Evolutionary conservation across 1,140 invertebrate genomes (phyloP).

Genomic region (Drosophila bocqueti): DNA sequence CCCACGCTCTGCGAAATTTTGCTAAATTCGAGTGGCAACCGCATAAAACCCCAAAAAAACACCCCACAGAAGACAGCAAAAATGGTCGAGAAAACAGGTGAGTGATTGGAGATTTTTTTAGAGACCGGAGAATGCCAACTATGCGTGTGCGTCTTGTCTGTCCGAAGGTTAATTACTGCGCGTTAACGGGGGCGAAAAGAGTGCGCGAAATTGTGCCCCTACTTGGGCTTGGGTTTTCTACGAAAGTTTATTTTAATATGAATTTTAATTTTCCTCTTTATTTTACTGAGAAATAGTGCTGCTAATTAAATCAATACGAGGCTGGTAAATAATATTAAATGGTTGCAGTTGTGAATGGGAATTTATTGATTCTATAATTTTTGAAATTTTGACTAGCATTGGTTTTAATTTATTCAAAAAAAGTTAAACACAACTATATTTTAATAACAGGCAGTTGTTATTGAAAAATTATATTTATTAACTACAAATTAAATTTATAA

Average conservation of each 20-base stretch:
- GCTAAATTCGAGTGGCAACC: constrained; percentile 63
- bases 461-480: not conserved
- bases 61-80: constrained; percentile 47
- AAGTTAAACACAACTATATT: no score
- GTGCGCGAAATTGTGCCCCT: constrained; percentile 31
- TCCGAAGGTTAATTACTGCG: constrained; percentile 55
- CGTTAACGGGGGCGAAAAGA: constrained; percentile 27
- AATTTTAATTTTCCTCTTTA: not conserved
- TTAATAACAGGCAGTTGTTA: not conserved
- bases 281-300: not conserved
- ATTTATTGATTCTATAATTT: no score
- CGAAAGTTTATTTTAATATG: constrained; percentile 20
- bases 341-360: not conserved
- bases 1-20: constrained; percentile 55
- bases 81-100: constrained; percentile 82
- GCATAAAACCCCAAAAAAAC: constrained; percentile 10
- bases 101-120: constrained; percentile 44
- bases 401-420: not conserved
- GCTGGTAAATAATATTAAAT: no score
- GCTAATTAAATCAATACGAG: not conserved
- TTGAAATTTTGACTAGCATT: not conserved
- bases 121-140: constrained; percentile 26
- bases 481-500: no score
- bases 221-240: constrained; percentile 1
- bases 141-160: constrained; percentile 24